Base-by-base conservation (phyloP, 2,888 invertebrate species). In the Iphiclides podalirius region DNA sequence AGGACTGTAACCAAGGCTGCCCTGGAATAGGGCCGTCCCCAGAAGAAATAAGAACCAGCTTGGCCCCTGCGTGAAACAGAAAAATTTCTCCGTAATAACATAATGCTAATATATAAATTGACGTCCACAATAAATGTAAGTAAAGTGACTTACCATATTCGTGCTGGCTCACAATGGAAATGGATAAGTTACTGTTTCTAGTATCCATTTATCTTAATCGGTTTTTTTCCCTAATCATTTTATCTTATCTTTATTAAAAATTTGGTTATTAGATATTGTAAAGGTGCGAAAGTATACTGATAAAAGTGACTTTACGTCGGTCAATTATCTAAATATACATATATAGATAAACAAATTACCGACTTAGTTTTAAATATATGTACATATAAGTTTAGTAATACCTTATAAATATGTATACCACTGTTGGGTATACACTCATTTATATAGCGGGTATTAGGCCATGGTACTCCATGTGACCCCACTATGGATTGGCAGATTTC, bases 141-240 rank as follows among this genome's bases (percentile, higher is more conserved):
- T 20, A 20, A 20, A 20, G 28, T 39, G 45, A 67, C 83, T 71
- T 71, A 84, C 83, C 83, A 83, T 84, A 55, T 57, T 74, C 56
- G 49, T 63, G 74, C 75, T 70, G 72, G 71, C 65, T 60, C 52
- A 54, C 55, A 52, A 52, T 57, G 62, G 63, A 55, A 57, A 55
- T 61, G 73, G 61, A 62, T 49, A 57, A 36, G 37, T 20, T 52
- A 53, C 54, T 50, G 31, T 38, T 26, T 34, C 51, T 42, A 40
- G 41, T 57, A 55, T 59, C 43, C 47, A 55, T 64, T 62, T 67
- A 66, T 66, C 65, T 58, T 51, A 68, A 64, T 61, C 60, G 34
- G 13, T 64, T 60, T 52, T 52, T 54, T 52, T n/a, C n/a, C 42
- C 47, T 57, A 61, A 63, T 66, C 57, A 52, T 28, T 43, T 54